Percentiles rank a stretch among this genome's conserved stretches.
These are phyloP conservation scores for Aphidius gifuensis DNA, from an alignment of 1,140 invertebrate species.

Conservation along the genomic window DNA sequence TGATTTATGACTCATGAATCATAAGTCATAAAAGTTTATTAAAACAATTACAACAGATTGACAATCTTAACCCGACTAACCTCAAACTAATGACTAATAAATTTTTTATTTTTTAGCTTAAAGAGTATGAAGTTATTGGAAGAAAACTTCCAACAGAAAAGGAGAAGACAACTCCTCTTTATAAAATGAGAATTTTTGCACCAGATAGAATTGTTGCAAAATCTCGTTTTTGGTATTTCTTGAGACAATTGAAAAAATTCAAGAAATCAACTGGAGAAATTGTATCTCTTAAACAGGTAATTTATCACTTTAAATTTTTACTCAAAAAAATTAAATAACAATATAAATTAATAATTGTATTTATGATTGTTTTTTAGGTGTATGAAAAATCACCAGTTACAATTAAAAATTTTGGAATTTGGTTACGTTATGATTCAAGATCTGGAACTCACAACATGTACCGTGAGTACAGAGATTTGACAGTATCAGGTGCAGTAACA, in stretches of 20 bases:
- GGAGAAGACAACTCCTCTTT: conserved; percentile 88
- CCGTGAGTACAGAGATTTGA: conserved; percentile 96
- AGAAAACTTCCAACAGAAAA: conserved; percentile 92
- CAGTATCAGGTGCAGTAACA: conserved; percentile 92
- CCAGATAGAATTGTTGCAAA: conserved; percentile 97
- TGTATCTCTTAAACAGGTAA: conserved; percentile 82
- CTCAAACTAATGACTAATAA: no score
- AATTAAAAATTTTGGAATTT: conserved; percentile 99
- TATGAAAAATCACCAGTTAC: conserved; percentile 87
- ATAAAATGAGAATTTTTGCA: conserved; percentile 99
- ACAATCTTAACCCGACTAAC: no score
- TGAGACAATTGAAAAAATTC: conserved; percentile 95
- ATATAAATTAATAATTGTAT: no score
- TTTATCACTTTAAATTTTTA: no score
- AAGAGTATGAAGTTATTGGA: conserved; percentile 97
- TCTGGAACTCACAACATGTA: conserved; percentile 99
- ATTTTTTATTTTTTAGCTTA: conserved; percentile 69
- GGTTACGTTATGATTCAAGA: conserved; percentile 95
- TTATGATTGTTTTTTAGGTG: conserved; percentile 58
- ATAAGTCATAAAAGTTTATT: no score
- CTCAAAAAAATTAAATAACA: no score
- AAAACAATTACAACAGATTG: no score
- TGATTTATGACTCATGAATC: no score
- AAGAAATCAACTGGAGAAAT: conserved; percentile 99
- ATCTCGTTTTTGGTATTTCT: conserved; percentile 99